Evolutionary conservation across 2,888 invertebrate genomes (phyloP).

Genomic region (Orthosia incerta): DNA sequence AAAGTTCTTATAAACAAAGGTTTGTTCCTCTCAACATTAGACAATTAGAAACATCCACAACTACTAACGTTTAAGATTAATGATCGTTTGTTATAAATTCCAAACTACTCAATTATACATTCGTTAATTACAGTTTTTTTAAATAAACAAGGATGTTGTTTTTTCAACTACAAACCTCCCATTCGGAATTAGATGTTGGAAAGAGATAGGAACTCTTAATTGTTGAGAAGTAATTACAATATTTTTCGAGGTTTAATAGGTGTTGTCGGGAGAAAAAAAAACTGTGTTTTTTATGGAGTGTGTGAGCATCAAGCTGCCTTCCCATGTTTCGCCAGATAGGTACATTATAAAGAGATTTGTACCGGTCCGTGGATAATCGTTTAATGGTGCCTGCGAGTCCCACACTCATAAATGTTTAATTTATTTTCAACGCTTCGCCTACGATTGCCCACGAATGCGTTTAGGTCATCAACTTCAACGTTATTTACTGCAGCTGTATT

Average conservation of each 20-base stretch:
- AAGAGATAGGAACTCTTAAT: constrained; percentile 47
- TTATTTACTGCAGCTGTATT: constrained; percentile 36
- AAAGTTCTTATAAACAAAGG: constrained; percentile 15
- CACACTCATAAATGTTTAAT: constrained; percentile 75
- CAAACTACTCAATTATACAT: constrained; percentile 69
- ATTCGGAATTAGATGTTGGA: constrained; percentile 45
- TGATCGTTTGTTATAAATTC: constrained; percentile 63
- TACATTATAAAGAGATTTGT: constrained; percentile 82
- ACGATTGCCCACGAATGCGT: constrained; percentile 38
- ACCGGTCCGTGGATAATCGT: constrained; percentile 76
- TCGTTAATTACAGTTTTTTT: constrained; percentile 70
- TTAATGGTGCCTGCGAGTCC: constrained; percentile 75
- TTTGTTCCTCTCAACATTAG: constrained; percentile 16
- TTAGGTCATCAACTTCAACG: constrained; percentile 59
- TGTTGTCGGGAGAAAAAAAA: constrained; percentile 17
- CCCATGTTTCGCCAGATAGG: constrained; percentile 72
- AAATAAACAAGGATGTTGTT: constrained; percentile 72
- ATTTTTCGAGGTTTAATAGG: constrained; percentile 37
- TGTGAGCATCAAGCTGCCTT: constrained; percentile 43
- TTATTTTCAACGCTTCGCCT: constrained; percentile 66
- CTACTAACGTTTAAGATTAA: constrained; percentile 63
- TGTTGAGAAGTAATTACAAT: constrained; percentile 50
- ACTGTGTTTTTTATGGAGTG: constrained; percentile 19
- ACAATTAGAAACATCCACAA: constrained; percentile 38
- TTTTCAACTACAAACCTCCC: constrained; percentile 49